A percentile compares a stretch with the other conserved stretches of the same genome.
Conservation (phyloP, 2,113 vertebrate genomes). For the Rhinichthys klamathensis region DNA sequence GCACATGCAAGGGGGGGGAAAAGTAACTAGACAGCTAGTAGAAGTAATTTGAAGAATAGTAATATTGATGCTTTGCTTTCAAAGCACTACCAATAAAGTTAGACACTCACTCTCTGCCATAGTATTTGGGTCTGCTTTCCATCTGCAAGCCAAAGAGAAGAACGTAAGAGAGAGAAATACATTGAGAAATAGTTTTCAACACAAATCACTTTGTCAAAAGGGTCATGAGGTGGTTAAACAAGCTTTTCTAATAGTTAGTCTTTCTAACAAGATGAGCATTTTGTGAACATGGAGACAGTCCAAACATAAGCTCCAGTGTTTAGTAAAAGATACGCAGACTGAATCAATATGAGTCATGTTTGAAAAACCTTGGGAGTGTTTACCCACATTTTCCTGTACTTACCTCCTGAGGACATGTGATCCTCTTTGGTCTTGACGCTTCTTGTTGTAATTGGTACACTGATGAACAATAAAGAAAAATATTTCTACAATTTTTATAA, state of each 20-base stretch:
- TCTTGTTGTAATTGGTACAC: conserved; percentile 99
- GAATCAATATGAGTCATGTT: conserved; percentile 16
- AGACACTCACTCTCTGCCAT: conserved; percentile 96
- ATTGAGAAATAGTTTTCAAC: background rate
- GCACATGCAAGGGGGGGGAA: background rate
- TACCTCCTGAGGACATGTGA: conserved; percentile 93
- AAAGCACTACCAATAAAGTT: conserved; percentile 19
- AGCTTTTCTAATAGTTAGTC: background rate
- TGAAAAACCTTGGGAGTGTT: background rate
- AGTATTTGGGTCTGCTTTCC: conserved; percentile 96
- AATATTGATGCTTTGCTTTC: background rate
- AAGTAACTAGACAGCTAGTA: background rate
- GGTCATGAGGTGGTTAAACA: background rate
- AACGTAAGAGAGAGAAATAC: conserved; percentile 45
- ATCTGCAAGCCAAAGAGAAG: conserved; percentile 80
- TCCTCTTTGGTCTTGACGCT: conserved; percentile 94
- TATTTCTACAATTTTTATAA: background rate
- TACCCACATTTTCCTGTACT: conserved; percentile 64
- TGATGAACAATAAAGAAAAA: conserved; percentile 60
- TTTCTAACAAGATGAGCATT: conserved; percentile 3
- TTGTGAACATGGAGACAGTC: background rate
- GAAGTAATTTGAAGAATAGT: conserved; percentile 23
- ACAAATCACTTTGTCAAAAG: conserved; percentile 5
- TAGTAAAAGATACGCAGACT: conserved; percentile 14
- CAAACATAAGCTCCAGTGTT: conserved; percentile 7